Evolutionary conservation across 2,888 invertebrate genomes (phyloP), one percentile per base, ranked within the genome.

Genomic region (Rhyacophila evoluta): DNA sequence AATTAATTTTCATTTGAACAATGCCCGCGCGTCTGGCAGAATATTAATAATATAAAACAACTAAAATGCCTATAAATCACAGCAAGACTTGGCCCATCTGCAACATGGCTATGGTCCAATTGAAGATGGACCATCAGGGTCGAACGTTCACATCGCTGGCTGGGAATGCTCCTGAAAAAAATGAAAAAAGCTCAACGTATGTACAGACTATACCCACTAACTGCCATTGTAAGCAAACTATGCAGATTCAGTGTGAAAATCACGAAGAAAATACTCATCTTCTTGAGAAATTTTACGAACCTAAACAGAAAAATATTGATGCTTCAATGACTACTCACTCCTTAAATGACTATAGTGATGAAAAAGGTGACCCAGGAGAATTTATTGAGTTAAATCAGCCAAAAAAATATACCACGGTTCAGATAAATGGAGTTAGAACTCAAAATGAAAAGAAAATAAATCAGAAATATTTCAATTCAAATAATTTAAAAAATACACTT

Each of bases 1-100:
- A 67, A 74, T 80, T 77, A 80, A 77, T 80, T 76, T 73, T 73
- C 75, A 73, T 79, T 79, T 69, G 70, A 36, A 15, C 29, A 25
- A 25, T 25, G 36, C 75, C 37, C 29, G 55, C 27, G 75, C 19
- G 69, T 12, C 28, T 70, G 36, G 70, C 28, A 19, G 8, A 19
- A 33, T 69, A n/a, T n/a, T n/a, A 25, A 6, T 75, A 69, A 75
- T 70, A 15, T 36, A 72, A 69, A 29, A 75, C 55, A 3, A 5
- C 10, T 8, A 69, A 69, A 73, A 81, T 81, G 81, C 77, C 86
- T 71, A 83, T 87, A 81, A 87, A 87, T 84, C 87, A 87, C 85
- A 88, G 88, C 85, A 88, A 87, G 83, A 87, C 88, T 81, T 88
- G 88, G 88, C 88, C 88, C 6, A 86, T 87, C 76, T 85, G 84